These are phyloP conservation scores for Sceloporus undulatus DNA, from an alignment of 2,113 vertebrate genomes.

Conservation along the genomic window DNA sequence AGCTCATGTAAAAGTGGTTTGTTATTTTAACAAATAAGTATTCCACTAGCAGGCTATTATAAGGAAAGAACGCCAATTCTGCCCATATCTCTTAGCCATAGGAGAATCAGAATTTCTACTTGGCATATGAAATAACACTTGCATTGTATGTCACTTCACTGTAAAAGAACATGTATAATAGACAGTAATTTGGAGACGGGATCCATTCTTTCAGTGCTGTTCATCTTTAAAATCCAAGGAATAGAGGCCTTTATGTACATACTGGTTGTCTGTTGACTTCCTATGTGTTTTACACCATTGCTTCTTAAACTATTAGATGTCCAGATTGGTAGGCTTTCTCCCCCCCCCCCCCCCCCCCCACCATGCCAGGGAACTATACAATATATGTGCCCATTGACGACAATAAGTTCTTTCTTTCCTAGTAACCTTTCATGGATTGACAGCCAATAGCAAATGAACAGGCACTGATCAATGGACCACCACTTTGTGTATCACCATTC, in stretches of 20 bases:
- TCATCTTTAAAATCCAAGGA: background rate
- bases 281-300: background rate
- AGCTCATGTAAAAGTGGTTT: background rate
- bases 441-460: no score
- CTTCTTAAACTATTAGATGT: no score
- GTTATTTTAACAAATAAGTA: background rate
- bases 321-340: no score
- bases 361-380: no score
- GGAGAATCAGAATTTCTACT: constrained; percentile 55
- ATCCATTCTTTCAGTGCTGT: no score
- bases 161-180: background rate
- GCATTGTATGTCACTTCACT: constrained; percentile 34
- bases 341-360: no score
- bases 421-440: no score
- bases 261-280: background rate
- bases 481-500: no score
- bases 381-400: no score
- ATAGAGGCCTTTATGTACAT: background rate
- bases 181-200: background rate
- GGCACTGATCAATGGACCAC: no score
- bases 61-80: constrained; percentile 23
- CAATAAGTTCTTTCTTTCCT: no score
- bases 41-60: constrained; percentile 43
- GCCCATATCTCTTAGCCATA: constrained; percentile 10
- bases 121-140: constrained; percentile 28